These are phyloP conservation scores for Euschistus heros DNA, from an alignment of 1,140 invertebrate genomes.

Conservation along the genomic window DNA sequence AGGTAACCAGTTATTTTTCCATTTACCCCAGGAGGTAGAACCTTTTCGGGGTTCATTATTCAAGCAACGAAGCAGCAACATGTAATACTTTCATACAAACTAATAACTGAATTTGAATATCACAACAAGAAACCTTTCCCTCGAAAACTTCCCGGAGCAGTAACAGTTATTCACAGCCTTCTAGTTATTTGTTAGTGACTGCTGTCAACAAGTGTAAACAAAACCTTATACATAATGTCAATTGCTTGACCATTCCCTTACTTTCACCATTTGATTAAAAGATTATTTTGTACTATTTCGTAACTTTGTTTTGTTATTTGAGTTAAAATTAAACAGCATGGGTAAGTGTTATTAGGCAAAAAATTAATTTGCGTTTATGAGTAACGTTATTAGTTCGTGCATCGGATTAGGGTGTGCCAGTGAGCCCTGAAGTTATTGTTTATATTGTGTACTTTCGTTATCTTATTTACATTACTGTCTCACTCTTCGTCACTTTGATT, in stretches of 20 bases:
- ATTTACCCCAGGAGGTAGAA: slow-evolving; percentile 16
- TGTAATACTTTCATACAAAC: slow-evolving; percentile 1
- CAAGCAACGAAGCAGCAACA: neutral
- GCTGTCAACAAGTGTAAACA: too few species aligned
- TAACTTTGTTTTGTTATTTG: too few species aligned
- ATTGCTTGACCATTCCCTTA: too few species aligned
- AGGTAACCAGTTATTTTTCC: slow-evolving; percentile 19
- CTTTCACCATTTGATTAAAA: too few species aligned
- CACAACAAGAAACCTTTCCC: neutral
- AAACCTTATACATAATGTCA: too few species aligned
- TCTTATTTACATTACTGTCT: slow-evolving; percentile 1
- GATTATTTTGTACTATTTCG: too few species aligned
- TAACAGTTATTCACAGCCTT: slow-evolving; percentile 3
- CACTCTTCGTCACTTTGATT: neutral
- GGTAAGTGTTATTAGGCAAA: too few species aligned
- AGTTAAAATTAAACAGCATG: too few species aligned
- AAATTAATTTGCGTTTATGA: too few species aligned
- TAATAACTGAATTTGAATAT: neutral
- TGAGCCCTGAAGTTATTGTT: neutral
- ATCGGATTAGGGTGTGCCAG: neutral
- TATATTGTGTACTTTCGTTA: neutral
- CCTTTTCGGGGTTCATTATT: slow-evolving; percentile 10
- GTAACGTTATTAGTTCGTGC: too few species aligned
- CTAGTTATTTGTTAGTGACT: neutral
- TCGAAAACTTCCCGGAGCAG: too few species aligned